A percentile compares a stretch with the other conserved stretches of the same genome.
These are phyloP conservation scores for Drosophila subobscura DNA, from an alignment of 1,140 invertebrate species.

Conservation along the genomic window DNA sequence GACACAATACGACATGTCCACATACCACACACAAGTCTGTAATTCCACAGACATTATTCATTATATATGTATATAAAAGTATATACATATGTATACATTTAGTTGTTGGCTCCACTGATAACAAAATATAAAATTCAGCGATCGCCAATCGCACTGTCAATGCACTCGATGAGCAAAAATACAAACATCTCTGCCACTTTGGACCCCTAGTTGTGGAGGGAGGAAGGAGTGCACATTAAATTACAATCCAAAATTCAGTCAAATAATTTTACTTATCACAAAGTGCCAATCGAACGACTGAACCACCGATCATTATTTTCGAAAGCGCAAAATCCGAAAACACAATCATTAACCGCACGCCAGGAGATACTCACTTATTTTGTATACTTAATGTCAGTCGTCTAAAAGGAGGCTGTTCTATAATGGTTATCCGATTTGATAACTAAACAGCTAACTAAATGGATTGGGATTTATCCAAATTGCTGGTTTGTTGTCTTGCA, in stretches of 20 bases:
- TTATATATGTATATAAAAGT: background rate
- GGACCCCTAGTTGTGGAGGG: background rate
- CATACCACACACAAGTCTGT: background rate
- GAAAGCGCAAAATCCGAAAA: background rate
- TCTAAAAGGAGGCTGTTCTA: too few relatives aligned
- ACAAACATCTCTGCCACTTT: background rate
- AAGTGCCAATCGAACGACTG: slow-evolving; percentile 2
- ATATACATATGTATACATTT: too few relatives aligned
- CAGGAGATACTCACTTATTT: slow-evolving; percentile 4
- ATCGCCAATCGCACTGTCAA: too few relatives aligned
- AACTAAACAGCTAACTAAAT: too few relatives aligned
- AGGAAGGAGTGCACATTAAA: slow-evolving; percentile 13
- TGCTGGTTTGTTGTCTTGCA: too few relatives aligned
- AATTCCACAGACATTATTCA: slow-evolving; percentile 2
- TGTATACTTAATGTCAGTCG: too few relatives aligned
- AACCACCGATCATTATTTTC: slow-evolving; percentile 1
- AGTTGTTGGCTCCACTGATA: too few relatives aligned
- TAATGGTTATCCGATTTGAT: too few relatives aligned
- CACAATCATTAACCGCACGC: slow-evolving; percentile 37
- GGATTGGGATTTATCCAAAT: too few relatives aligned
- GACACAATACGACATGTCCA: too few relatives aligned
- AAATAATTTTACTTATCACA: slow-evolving; percentile 18
- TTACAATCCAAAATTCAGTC: slow-evolving; percentile 1
- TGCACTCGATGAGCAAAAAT: too few relatives aligned
- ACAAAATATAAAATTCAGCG: too few relatives aligned